Percentiles rank a stretch among this genome's conserved stretches.
Evolutionary conservation across 2,113 vertebrate species (phyloP).

Genomic region (Lampris incognitus): DNA sequence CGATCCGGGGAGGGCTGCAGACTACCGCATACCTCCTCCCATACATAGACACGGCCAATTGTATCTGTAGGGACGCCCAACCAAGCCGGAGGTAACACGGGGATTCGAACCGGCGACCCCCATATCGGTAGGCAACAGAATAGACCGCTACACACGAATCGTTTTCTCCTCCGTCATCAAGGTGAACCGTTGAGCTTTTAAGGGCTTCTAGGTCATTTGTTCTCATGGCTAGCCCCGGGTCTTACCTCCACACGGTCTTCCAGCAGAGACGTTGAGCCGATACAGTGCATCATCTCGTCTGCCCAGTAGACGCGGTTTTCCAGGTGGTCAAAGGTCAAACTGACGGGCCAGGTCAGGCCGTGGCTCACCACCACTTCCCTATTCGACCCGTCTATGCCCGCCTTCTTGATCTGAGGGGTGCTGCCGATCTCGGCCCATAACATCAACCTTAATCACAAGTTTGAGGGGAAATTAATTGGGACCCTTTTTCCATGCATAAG

Average conservation of each 20-base stretch:
- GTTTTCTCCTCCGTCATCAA: too few relatives aligned
- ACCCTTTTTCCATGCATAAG: too few relatives aligned
- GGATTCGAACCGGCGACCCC: too few relatives aligned
- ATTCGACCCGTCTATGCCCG: slow-evolving; percentile 89
- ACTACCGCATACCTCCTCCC: too few relatives aligned
- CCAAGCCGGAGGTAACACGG: too few relatives aligned
- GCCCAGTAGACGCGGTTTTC: slow-evolving; percentile 90
- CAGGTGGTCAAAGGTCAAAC: slow-evolving; percentile 85
- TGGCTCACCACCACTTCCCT: slow-evolving; percentile 79
- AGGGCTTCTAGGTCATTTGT: too few relatives aligned
- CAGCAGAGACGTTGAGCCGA: slow-evolving; percentile 86
- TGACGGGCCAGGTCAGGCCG: slow-evolving; percentile 87
- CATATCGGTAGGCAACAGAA: too few relatives aligned
- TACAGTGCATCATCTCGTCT: slow-evolving; percentile 88
- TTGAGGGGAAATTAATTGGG: slow-evolving; percentile 47
- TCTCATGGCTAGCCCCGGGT: neutral
- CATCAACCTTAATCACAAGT: slow-evolving; percentile 79
- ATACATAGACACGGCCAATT: too few relatives aligned
- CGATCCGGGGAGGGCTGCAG: too few relatives aligned
- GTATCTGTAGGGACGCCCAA: too few relatives aligned
- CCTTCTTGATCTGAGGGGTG: slow-evolving; percentile 83
- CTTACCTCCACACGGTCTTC: slow-evolving; percentile 85
- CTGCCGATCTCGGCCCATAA: slow-evolving; percentile 91
- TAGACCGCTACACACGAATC: too few relatives aligned
- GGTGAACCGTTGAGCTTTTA: too few relatives aligned